Evolutionary conservation across 2,888 invertebrate species (phyloP).

Genomic region (Cephus sareptanus): DNA sequence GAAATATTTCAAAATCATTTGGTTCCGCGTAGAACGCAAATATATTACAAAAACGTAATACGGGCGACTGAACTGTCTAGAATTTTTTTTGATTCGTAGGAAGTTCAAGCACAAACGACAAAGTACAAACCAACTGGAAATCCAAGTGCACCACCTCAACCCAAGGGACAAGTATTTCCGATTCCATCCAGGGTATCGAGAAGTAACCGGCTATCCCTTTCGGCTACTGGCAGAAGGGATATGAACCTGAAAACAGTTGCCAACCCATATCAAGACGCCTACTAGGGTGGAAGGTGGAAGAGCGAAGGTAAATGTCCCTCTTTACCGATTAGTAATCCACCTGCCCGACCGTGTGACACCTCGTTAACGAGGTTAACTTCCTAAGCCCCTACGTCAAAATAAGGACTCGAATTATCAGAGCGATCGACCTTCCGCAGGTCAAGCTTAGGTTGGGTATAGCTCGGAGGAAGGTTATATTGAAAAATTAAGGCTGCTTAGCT

Average conservation of each 20-base stretch:
- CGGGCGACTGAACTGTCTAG: not conserved
- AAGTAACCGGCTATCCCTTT: not conserved
- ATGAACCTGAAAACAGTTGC: not conserved
- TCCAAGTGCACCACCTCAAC: no score
- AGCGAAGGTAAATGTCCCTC: not conserved
- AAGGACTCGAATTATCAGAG: not conserved
- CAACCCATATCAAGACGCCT: not conserved
- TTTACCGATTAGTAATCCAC: not conserved
- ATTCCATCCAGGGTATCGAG: not conserved
- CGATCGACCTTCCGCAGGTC: not conserved
- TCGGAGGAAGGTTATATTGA: not conserved
- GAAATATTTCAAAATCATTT: not conserved
- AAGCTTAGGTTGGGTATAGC: not conserved
- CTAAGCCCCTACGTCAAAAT: not conserved
- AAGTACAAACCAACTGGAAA: not conserved
- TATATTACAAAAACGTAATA: not conserved
- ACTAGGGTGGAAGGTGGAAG: not conserved
- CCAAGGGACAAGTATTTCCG: not conserved
- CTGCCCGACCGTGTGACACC: constrained; percentile 9
- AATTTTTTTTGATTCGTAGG: not conserved
- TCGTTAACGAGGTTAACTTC: constrained; percentile 9
- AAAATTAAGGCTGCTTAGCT: not conserved
- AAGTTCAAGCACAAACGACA: no score
- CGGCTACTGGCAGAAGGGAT: not conserved
- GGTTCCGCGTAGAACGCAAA: not conserved